These are phyloP conservation scores for Resseliella maxima DNA, from an alignment of 2,888 invertebrate species.

Conservation along the genomic window DNA sequence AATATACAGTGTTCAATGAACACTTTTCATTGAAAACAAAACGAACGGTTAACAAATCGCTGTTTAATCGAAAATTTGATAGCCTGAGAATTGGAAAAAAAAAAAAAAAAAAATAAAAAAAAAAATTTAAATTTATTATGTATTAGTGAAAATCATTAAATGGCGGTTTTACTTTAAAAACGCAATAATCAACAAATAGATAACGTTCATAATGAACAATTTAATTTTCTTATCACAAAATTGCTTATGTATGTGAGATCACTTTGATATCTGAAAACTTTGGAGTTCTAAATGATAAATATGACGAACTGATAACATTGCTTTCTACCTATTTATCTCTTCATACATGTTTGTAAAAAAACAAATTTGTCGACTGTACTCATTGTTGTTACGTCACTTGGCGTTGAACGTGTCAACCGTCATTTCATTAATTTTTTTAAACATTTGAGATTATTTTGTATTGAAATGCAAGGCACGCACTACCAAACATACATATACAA, in stretches of 20 bases:
- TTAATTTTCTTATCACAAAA: not conserved
- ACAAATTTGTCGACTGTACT: not conserved
- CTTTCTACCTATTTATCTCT: too few species aligned
- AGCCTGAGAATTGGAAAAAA: not conserved
- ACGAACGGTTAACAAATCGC: too few species aligned
- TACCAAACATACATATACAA: too few species aligned
- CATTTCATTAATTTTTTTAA: not conserved
- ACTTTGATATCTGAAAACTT: too few species aligned
- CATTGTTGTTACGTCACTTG: not conserved
- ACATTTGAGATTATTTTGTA: too few species aligned
- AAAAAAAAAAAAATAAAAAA: not conserved
- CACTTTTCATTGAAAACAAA: too few species aligned
- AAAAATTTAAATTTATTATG: not conserved
- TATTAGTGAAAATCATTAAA: not conserved
- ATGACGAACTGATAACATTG: too few species aligned
- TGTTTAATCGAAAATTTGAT: not conserved
- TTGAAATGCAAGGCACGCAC: too few species aligned
- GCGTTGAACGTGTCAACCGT: not conserved
- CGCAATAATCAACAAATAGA: not conserved
- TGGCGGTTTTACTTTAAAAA: not conserved
- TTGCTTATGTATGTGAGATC: not conserved
- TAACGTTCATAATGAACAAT: not conserved
- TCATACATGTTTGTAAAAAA: not conserved
- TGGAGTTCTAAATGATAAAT: too few species aligned
- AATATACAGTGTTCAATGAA: too few species aligned